Conservation (phyloP, 2,113 vertebrate genomes). For the Charina bottae region DNA sequence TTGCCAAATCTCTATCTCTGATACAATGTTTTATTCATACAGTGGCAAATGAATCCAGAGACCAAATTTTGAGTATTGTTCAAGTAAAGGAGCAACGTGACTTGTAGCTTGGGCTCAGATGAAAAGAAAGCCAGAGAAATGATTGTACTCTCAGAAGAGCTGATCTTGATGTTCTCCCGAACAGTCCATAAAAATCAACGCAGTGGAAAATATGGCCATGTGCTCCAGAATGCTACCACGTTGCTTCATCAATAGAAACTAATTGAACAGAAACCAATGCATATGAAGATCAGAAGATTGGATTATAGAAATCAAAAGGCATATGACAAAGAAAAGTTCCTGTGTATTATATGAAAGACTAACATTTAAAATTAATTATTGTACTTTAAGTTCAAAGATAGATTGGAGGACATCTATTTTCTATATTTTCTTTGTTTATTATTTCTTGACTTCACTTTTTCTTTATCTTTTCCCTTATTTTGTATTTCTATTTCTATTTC, state of each 20-base stretch:
- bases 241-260: slow-evolving; percentile 50
- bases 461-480: too few species aligned
- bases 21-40: neutral
- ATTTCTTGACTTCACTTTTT: too few species aligned
- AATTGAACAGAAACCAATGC: too few species aligned
- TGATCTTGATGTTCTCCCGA: slow-evolving; percentile 34
- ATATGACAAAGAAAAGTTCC: too few species aligned
- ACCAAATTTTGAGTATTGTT: slow-evolving; percentile 1
- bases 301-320: too few species aligned
- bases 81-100: rapidly evolving
- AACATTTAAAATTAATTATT: too few species aligned
- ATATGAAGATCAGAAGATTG: too few species aligned
- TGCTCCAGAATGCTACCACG: slow-evolving; percentile 33
- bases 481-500: too few species aligned
- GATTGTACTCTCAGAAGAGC: slow-evolving; percentile 1
- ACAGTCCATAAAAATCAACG: slow-evolving; percentile 30
- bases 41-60: slow-evolving; percentile 9
- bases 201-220: slow-evolving; percentile 24
- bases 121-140: neutral
- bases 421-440: too few species aligned
- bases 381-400: too few species aligned
- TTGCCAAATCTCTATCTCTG: neutral
- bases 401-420: too few species aligned
- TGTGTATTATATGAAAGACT: too few species aligned
- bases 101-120: neutral